Evolutionary conservation across 1,140 invertebrate genomes (phyloP).

Genomic region (Battus philenor): DNA sequence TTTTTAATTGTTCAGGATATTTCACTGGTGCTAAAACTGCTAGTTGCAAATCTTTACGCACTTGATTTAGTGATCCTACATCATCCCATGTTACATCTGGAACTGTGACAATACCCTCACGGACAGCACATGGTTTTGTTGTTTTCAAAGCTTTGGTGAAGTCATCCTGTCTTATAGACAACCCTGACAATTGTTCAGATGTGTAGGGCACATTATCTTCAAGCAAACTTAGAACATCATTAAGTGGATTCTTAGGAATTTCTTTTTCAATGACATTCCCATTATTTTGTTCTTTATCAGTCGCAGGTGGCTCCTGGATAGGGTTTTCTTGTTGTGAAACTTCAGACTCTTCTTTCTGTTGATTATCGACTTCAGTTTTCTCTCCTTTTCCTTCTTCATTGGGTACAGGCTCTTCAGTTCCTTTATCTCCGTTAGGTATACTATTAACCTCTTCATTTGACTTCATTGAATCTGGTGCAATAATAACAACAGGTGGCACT

Average conservation of each 20-base stretch:
- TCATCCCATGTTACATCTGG: constrained; percentile 98
- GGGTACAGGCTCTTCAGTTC: constrained; percentile 28
- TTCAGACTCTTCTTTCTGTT: constrained; percentile 26
- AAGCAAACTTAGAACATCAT: constrained; percentile 54
- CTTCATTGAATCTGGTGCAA: too few relatives aligned
- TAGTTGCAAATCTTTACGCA: constrained; percentile 92
- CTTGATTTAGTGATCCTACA: constrained; percentile 92
- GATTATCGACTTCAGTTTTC: constrained; percentile 20
- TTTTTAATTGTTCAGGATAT: constrained; percentile 86
- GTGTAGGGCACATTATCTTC: constrained; percentile 72
- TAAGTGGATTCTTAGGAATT: constrained; percentile 37
- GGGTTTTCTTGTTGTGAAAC: constrained; percentile 26
- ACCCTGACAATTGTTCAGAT: constrained; percentile 76
- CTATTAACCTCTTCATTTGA: constrained; percentile 24
- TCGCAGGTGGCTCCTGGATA: constrained; percentile 19
- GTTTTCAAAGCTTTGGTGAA: constrained; percentile 87
- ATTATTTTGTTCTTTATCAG: constrained; percentile 23
- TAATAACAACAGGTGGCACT: constrained; percentile 25
- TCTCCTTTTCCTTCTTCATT: constrained; percentile 27
- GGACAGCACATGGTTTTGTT: constrained; percentile 94
- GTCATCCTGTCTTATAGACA: constrained; percentile 84
- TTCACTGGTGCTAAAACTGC: constrained; percentile 95
- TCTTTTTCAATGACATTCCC: constrained; percentile 27
- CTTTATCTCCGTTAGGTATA: constrained; percentile 56
- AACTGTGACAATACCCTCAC: constrained; percentile 98